Conservation (phyloP, 2,797 vertebrate species). For the Anguilla obscura region DNA sequence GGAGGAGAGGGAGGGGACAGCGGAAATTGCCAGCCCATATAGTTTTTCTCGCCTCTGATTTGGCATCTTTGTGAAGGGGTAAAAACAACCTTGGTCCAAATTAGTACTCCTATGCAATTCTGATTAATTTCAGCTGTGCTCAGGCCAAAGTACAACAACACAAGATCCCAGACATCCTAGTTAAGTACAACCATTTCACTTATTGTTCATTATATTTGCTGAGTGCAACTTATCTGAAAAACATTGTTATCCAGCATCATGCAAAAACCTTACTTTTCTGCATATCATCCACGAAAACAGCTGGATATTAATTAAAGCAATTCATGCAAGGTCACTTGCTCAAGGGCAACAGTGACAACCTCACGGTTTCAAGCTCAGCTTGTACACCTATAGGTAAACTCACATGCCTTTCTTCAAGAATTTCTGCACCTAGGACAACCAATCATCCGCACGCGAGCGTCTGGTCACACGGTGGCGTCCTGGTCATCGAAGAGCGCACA, state of each 20-base stretch:
- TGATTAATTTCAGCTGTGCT: conserved; percentile 37
- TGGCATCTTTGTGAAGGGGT: conserved; percentile 24
- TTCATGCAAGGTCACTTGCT: not conserved
- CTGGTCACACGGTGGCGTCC: no score
- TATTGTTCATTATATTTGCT: not conserved
- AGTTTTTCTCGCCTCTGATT: not conserved
- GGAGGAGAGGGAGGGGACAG: conserved; percentile 6
- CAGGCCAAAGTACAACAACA: not conserved
- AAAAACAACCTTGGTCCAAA: conserved; percentile 24
- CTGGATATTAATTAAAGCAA: not conserved
- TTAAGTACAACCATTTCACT: not conserved
- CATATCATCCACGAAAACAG: not conserved
- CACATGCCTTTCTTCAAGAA: not conserved
- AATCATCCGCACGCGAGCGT: not conserved
- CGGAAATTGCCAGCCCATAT: not conserved
- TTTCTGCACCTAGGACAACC: not conserved
- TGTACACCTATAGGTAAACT: no score
- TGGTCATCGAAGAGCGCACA: not conserved
- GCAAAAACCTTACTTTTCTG: not conserved
- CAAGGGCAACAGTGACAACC: not conserved
- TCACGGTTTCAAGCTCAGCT: not conserved
- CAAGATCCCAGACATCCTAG: not conserved
- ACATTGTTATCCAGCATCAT: not conserved
- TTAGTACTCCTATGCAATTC: conserved; percentile 36
- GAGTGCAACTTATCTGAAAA: not conserved